Evolutionary conservation across 2,888 invertebrate genomes (phyloP), one percentile per base, ranked within the genome.

Genomic region (Gastracanthus pulcherrimus): DNA sequence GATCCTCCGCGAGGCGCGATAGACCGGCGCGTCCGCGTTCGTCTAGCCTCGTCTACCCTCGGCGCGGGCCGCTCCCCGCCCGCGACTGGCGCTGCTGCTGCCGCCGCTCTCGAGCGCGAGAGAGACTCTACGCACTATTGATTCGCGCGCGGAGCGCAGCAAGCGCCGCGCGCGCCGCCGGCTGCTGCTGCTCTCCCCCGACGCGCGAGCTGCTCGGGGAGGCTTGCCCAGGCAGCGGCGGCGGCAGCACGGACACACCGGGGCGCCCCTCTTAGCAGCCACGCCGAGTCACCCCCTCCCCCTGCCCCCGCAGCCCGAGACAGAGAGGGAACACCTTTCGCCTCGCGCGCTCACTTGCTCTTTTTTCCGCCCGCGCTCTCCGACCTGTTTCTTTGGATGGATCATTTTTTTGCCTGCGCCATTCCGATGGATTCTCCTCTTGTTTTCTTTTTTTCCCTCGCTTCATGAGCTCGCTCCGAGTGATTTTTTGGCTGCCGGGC

Each of bases 41-140:
- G 60, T 23, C 23, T 58, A 45, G 45, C 45, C 45, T 45, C 16
- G 45, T 16, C 16, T 45, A 58, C 9, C 23, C 38, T 38, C 62
- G 83, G 82, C 83, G 81, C 82, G 84, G 82, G 83, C 85, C 84
- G 82, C 83, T 84, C 84, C 84, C 82, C 86, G n/a, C n/a, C n/a
- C n/a, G n/a, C n/a, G 79, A 66, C 86, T 86, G 86, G 85, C 86
- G 86, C 51, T 51, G 36, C 55, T 41, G 87, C 85, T 85, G 86
- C 31, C 64, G 78, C 74, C 64, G 79, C 76, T 36, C 70, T 51
- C 71, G 72, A 48, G n/a, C 13, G 48, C n/a, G 67, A 41, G 69
- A 36, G 86, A 85, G 86, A 85, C 85, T 86, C 89, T 90, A 90
- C 90, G 90, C 90, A 90, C 90, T 90, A 90, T 90, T 90, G 90